Evolutionary conservation across 2,113 vertebrate species (phyloP), one percentile per base, ranked within the genome.

Genomic region (Sceloporus undulatus): DNA sequence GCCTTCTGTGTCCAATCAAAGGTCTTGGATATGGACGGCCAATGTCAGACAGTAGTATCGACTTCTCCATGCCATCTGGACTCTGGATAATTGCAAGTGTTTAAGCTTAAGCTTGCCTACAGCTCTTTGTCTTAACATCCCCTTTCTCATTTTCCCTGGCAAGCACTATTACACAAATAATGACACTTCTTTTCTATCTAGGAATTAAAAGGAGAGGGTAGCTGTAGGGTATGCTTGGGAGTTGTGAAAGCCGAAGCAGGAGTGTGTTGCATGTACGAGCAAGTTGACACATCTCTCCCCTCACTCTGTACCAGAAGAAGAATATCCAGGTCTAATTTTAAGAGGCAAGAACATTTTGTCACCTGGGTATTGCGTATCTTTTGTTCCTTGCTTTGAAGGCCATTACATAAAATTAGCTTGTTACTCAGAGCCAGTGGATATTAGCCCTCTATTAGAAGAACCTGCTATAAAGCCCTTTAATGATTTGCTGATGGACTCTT

Each of bases 331-430:
- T 87, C 84, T 92, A 21, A 93, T 94, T 94, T 93, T 86, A 73
- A 66, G 83, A 88, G 91, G 90, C 91, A 90, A 89, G 91, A 85
- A 87, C 77, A 9, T 42, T 74, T 76, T 92, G 79, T 91, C 90
- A 92, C 91, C 87, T 93, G 88, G 62, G 8, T 85, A 23, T 91
- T 88, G 16, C 81, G 52, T 29, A 81, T 82, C 89, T 93, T 94
- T 91, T 88, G 87, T 88, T 82, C 85, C 84, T 71, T 2, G 0
- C 25, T 88, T 65, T 29, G 78, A 85, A 94, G 91, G 77, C 87
- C 75, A 88, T 95, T 96, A 88, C 89, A 71, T 93, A 92, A 94
- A 94, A 94, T 94, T 78, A 95, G 84, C 87, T 91, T 84, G 85
- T 48, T 92, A 85, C 91, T 54, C 54, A 71, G 85, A 84, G 91